Evolutionary conservation across 2,113 vertebrate genomes (phyloP), one percentile per base, ranked within the genome.

Genomic region (Todiramphus chloris): DNA sequence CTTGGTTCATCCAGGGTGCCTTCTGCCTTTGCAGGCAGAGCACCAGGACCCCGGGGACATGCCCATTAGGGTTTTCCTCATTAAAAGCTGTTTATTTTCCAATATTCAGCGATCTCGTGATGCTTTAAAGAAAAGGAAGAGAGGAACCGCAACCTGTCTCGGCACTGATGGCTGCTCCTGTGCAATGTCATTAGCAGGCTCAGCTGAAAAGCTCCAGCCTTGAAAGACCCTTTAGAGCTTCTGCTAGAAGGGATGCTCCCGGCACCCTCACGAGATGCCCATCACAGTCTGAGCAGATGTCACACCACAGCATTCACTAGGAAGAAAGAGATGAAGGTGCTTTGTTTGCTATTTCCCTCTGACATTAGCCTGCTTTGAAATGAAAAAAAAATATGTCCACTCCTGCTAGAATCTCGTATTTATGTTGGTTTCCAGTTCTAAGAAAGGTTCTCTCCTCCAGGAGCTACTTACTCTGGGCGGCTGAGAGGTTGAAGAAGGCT

Each of bases 401-500:
- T 39, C 60, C 62, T 19, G 56, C 43, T 27, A 1, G 7, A 43
- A 80, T 5, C 5, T 1, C 1, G 0, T 1, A 4, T 33, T 70
- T 7, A 2, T 12, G 21, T 27, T 5, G 9, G 30, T 69, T 43
- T 14, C 62, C 56, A 9, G 2, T 6, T 16, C 63, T 50, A 41
- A 19, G 37, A 63, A 43, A n/a, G 51, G 12, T 24, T 73, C 27
- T 82, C 58, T 82, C 58, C 63, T 5, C 0, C 0, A 27, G 60
- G 46, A 16, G 31, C 7, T 13, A 98, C 99, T 99, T 83, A 99
- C 99, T 97, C 80, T 98, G 98, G 51, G 97, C 87, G 4, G 98
- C 94, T 20, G 98, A 98, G 25, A 99, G 98, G 96, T 64, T 98
- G 97, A 98, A 96, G 80, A 99, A 98, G 53, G 99, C 99, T 0